Conservation (phyloP, 2,797 vertebrate species). For the Tiaroga cobitis region DNA sequence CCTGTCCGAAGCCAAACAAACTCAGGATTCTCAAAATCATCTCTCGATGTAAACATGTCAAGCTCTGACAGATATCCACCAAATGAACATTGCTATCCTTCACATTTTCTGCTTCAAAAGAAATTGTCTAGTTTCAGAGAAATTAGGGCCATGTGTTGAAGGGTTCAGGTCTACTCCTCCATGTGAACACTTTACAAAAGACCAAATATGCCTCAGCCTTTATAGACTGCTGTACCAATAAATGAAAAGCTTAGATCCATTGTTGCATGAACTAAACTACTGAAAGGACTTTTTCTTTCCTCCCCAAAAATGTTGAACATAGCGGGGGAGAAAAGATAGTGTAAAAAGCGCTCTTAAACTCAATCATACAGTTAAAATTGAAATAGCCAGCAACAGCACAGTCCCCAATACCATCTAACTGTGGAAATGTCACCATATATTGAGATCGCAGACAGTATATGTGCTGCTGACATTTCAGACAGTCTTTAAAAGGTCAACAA, state of each 20-base stretch:
- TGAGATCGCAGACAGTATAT: constrained; percentile 74
- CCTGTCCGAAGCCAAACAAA: constrained; percentile 61
- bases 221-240: neutral
- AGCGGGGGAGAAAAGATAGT: neutral
- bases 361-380: constrained; percentile 22
- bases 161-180: neutral
- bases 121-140: neutral
- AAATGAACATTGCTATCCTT: constrained; percentile 35
- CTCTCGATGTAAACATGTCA: constrained; percentile 39
- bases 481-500: constrained; percentile 72
- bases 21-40: constrained; percentile 28
- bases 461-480: constrained; percentile 72
- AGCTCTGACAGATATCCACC: constrained; percentile 45
- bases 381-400: constrained; percentile 19
- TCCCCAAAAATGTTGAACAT: constrained; percentile 26
- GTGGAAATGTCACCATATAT: constrained; percentile 74
- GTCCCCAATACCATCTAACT: constrained; percentile 56
- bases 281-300: constrained; percentile 8
- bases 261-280: constrained; percentile 23
- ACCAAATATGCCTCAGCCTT: neutral
- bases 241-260: neutral
- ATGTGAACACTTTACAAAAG: constrained; percentile 23
- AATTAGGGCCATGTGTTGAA: neutral
- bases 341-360: constrained; percentile 7
- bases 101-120: constrained; percentile 19